Evolutionary conservation across 30 jellyfish, hydroid and myxozoan genomes (phyloP), one percentile per base, ranked within the genome.

Genomic region (Sanderia malayensis): DNA sequence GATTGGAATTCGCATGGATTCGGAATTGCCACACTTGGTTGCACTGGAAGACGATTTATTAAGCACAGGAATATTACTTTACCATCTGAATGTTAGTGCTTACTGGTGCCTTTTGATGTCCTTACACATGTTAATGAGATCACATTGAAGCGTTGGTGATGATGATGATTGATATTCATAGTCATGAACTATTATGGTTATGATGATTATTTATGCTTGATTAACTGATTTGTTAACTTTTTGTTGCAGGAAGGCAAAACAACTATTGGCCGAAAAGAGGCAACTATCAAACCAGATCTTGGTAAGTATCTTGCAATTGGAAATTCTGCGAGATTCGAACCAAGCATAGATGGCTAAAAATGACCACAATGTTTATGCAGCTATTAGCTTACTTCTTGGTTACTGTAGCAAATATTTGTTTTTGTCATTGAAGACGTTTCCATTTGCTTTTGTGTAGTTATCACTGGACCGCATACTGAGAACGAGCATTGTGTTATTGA

Each of bases 1-100:
- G 24, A 94, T 94, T 26, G 98, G 98, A 18, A 84, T 91, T 63
- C 95, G 98, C n/a, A 91, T 91, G 98, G 98, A 91, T 34, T 91
- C 98, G 27, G 98, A 91, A 46, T 58, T 91, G 41, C 98, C 98
- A 4, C 98, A 91, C 47, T 67, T 91, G 19, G 95, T 91, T 37
- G 98, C 98, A 0, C 58, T 83, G 26, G 98, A 84, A 65, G 98
- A 91, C 34, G 98, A 91, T 63, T 74, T 91, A 8, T 70, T 91
- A 31, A 91, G 98, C 74, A 91, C 98, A 0, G 98, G 98, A 26
- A 91, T 91, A 1, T 44, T 91, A 73, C 93, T 91, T 19, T 91
- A 91, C 33, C 98, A 84, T 72, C 76, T 91, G 34, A 91, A 83
- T 85, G 98, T 91, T n/a, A 13, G 77, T 24, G n/a, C n/a, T n/a